Base-by-base conservation (phyloP, 2,888 invertebrate species). In the Glaucopsyche alexis region DNA sequence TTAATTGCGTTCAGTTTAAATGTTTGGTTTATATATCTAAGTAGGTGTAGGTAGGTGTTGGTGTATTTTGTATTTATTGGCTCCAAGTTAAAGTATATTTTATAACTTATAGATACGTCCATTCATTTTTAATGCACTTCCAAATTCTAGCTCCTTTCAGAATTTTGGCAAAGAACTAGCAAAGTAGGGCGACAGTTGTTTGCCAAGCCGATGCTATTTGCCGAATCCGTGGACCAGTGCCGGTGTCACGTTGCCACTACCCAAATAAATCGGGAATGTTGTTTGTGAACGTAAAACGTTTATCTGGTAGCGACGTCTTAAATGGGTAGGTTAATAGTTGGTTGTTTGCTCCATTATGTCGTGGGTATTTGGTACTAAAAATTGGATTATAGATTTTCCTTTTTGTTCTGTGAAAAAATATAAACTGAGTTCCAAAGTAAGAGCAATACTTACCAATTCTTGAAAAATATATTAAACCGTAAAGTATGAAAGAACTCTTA, bases 151-250 rank as follows among this genome's bases (percentile, higher is more conserved):
- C 50, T 77, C 76, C 75, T 74, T 29, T 65, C 13, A 47, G 47
- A 9, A 49, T 72, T 47, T 50, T 38, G 29, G 13, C 13, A 47
- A 66, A 13, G 40, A 40, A 49, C 45, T 40, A 66, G 16, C 76
- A 76, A 78, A 82, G 91, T 86, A 91, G 92, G 80, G 75, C 80
- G 90, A 91, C 91, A 91, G 88, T 85, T 91, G 90, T 91, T 91
- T 92, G 86, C 85, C 73, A 76, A 83, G 79, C 81, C 85, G 83
- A 91, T 90, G 91, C 83, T 92, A 87, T 91, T 91, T 89, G 81
- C 88, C 87, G 89, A 90, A 91, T 90, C 87, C 88, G 81, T 78
- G 86, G 92, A 81, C 89, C 89, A 88, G 81, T 87, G 86, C 79
- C 82, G 87, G 89, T 89, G 89, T 90, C 92, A 89, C 87, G 90